Evolutionary conservation across 2,797 vertebrate genomes (phyloP).

Genomic region (Catostomus latipinnis): DNA sequence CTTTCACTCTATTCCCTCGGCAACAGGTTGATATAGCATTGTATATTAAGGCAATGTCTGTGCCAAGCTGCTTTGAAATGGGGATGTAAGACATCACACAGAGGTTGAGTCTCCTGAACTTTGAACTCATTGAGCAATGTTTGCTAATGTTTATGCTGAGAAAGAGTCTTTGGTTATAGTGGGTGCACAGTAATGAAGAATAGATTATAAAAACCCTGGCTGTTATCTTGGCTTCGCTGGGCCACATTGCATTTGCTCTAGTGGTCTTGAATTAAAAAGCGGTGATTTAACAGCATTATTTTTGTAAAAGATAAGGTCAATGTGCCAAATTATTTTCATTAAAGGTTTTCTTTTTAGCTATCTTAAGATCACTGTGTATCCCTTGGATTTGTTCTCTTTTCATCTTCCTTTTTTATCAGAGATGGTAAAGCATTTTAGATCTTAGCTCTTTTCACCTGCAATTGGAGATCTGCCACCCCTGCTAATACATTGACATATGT

Average conservation of each 20-base stretch:
- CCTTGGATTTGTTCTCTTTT: too few species aligned
- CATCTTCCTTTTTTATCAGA: too few species aligned
- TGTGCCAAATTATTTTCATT: not conserved
- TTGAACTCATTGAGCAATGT: not conserved
- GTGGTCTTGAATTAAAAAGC: not conserved
- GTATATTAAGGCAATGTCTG: constrained; percentile 10
- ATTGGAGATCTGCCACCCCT: too few species aligned
- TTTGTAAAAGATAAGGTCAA: not conserved
- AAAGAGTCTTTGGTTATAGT: not conserved
- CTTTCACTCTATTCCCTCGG: not conserved
- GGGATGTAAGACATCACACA: not conserved
- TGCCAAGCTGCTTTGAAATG: constrained; percentile 4
- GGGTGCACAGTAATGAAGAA: not conserved
- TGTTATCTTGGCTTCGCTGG: constrained; percentile 1
- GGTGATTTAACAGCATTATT: not conserved
- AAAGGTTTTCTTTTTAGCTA: not conserved
- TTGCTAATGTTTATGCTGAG: not conserved
- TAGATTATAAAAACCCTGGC: not conserved
- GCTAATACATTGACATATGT: too few species aligned
- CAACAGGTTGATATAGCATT: constrained; percentile 17
- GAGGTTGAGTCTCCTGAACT: not conserved
- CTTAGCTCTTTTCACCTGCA: too few species aligned
- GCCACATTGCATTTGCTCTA: not conserved
- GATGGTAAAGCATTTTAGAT: too few species aligned
- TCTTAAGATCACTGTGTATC: too few species aligned